Conservation (phyloP, 2,797 vertebrate genomes). For the Parotocinclus haroldoi region DNA sequence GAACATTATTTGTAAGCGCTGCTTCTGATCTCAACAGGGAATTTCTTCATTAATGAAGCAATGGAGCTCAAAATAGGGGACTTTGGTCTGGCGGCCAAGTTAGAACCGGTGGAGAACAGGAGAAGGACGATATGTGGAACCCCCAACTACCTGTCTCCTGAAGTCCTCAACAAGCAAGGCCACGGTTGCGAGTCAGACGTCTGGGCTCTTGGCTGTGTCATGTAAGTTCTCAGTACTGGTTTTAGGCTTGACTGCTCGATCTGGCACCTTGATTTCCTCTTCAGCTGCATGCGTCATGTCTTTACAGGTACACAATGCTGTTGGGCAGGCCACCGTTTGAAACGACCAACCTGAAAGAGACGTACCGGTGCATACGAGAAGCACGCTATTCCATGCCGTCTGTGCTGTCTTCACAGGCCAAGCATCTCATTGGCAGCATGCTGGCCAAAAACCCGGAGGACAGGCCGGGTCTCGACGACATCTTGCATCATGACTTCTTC, state of each 20-base stretch:
- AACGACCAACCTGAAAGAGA: constrained; percentile 87
- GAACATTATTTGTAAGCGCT: background rate
- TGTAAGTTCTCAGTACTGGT: constrained; percentile 71
- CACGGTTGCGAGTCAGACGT: constrained; percentile 86
- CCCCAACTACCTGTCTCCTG: constrained; percentile 86
- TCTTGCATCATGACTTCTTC: constrained; percentile 81
- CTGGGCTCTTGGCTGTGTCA: constrained; percentile 86
- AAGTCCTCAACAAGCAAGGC: constrained; percentile 87
- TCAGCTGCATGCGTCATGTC: background rate
- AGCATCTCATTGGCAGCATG: constrained; percentile 81
- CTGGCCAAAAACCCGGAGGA: constrained; percentile 80
- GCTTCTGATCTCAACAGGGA: constrained; percentile 62
- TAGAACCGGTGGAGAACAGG: constrained; percentile 81
- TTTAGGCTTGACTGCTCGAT: background rate
- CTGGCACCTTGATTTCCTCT: background rate
- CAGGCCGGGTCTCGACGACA: constrained; percentile 77
- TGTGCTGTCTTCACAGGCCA: constrained; percentile 75
- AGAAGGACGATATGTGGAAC: constrained; percentile 86
- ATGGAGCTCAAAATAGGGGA: constrained; percentile 89
- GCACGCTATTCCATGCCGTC: constrained; percentile 80
- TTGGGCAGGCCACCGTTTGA: constrained; percentile 84
- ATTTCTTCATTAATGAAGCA: constrained; percentile 84
- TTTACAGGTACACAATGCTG: constrained; percentile 82
- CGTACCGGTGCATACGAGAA: constrained; percentile 82
- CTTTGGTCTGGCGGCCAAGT: constrained; percentile 81